phyloP scores from a whole-genome alignment of 2,113 vertebrate genomes.

The Plotosus lineatus region DNA sequence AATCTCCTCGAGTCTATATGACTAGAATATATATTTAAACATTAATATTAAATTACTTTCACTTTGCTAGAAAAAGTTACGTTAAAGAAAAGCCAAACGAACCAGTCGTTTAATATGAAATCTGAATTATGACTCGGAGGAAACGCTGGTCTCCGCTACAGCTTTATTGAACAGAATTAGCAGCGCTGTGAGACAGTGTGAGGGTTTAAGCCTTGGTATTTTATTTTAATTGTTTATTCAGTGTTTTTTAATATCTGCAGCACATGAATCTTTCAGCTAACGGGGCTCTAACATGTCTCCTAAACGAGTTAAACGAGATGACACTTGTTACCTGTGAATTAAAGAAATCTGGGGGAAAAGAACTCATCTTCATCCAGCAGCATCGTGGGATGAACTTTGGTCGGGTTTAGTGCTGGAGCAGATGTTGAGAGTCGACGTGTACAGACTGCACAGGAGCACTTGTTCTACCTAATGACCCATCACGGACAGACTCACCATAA shows the following conservation, averaged over 20 bases:
- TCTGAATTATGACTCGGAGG: background rate
- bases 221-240: background rate
- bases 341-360: background rate
- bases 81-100: background rate
- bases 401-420: background rate
- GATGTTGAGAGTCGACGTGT: background rate
- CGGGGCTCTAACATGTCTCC: background rate
- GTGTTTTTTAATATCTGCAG: background rate
- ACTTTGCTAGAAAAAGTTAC: background rate
- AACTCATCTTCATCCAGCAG: background rate
- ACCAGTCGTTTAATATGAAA: background rate
- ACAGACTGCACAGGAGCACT: background rate
- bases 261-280: background rate
- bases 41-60: no score
- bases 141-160: background rate
- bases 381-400: constrained; percentile 1
- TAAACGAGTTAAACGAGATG: background rate
- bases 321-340: background rate
- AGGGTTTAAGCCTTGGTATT: background rate
- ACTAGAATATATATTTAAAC: no score
- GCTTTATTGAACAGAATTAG: background rate
- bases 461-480: constrained; percentile 25
- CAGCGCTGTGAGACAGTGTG: background rate
- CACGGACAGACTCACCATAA: background rate
- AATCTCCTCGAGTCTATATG: no score